A percentile compares a stretch with the other conserved stretches of the same genome.
phyloP scores from a whole-genome alignment of 2,888 invertebrate species.

The Drosophila affinis region DNA sequence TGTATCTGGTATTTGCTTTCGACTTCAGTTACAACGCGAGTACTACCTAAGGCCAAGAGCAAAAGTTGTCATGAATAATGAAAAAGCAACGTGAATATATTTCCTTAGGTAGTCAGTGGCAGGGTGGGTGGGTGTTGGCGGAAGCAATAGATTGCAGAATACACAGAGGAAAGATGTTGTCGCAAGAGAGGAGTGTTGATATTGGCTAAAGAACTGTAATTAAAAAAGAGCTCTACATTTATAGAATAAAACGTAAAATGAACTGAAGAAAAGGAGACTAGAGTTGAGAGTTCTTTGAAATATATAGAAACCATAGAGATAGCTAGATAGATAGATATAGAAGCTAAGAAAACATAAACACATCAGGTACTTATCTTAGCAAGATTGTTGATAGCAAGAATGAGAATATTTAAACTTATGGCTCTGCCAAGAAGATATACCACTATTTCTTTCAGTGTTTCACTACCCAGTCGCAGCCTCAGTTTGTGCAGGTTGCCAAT shows the following conservation, averaged over 20 bases:
- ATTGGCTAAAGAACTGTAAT: constrained; percentile 16
- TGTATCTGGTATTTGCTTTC: constrained; percentile 58
- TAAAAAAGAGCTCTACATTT: constrained; percentile 1
- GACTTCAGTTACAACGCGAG: constrained; percentile 64
- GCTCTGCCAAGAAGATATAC: background rate
- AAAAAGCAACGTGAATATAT: constrained; percentile 77
- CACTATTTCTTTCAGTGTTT: constrained; percentile 34
- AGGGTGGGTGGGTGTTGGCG: constrained; percentile 1
- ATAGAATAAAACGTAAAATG: background rate
- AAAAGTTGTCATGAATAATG: constrained; percentile 77
- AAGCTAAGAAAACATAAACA: too few relatives aligned
- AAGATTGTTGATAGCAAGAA: too few relatives aligned
- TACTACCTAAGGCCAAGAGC: constrained; percentile 56
- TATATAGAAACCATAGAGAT: accelerated
- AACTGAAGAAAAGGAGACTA: background rate
- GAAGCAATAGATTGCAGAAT: constrained; percentile 7
- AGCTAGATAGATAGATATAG: too few relatives aligned
- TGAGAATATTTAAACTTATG: too few relatives aligned
- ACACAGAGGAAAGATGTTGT: constrained; percentile 40
- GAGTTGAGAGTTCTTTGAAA: too few relatives aligned
- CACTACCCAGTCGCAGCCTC: constrained; percentile 4
- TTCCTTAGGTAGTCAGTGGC: constrained; percentile 45
- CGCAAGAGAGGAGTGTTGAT: background rate
- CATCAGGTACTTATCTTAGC: too few relatives aligned
- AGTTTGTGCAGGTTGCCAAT: constrained; percentile 35